Evolutionary conservation across 1,140 invertebrate genomes (phyloP).

Genomic region (Amphibalanus amphitrite): DNA sequence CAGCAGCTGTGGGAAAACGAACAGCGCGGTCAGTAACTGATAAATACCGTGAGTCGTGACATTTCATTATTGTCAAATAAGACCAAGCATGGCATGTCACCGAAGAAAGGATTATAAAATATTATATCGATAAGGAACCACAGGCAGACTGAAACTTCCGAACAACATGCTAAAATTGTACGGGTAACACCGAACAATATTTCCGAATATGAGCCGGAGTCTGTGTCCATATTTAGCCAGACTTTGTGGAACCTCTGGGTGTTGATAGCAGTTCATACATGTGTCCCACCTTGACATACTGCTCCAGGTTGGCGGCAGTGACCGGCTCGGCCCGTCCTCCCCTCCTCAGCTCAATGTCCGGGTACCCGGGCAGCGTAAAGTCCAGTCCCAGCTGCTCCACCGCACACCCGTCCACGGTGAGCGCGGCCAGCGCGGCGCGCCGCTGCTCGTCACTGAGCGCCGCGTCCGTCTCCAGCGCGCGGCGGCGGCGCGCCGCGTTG

Average conservation of each 20-base stretch:
- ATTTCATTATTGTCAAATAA: too few relatives aligned
- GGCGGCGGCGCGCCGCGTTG: too few relatives aligned
- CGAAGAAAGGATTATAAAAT: not conserved
- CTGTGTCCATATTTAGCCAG: too few relatives aligned
- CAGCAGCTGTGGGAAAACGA: constrained; percentile 39
- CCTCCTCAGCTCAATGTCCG: constrained; percentile 79
- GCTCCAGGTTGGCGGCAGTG: constrained; percentile 81
- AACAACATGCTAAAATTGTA: not conserved
- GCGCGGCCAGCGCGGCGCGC: constrained; percentile 36
- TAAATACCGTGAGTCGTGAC: too few relatives aligned
- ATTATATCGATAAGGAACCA: not conserved
- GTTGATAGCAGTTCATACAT: too few relatives aligned
- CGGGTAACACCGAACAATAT: too few relatives aligned
- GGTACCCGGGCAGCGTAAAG: constrained; percentile 86
- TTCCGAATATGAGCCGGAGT: too few relatives aligned
- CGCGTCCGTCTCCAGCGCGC: too few relatives aligned
- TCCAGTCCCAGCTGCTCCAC: constrained; percentile 82
- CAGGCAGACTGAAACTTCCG: not conserved
- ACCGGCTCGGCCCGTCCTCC: constrained; percentile 77
- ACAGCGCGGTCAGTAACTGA: not conserved
- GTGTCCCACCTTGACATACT: constrained; percentile 64
- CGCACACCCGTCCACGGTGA: constrained; percentile 72
- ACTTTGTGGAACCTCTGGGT: too few relatives aligned
- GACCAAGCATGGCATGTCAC: not conserved
- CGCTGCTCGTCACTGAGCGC: not conserved